These are phyloP conservation scores for Helicoverpa zea DNA, from an alignment of 1,140 invertebrate species.

Conservation along the genomic window DNA sequence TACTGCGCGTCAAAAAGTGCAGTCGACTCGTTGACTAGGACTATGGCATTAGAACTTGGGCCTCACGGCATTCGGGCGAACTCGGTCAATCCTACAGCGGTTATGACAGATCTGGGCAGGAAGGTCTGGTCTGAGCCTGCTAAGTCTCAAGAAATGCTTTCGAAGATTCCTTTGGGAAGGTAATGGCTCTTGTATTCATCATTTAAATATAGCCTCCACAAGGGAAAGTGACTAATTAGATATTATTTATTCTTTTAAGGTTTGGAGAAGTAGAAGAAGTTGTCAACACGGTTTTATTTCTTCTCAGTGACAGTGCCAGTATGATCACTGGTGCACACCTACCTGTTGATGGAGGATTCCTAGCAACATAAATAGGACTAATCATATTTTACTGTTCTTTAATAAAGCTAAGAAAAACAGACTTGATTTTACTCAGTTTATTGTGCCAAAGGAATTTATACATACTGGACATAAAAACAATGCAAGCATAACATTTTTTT, in stretches of 20 bases:
- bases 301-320: slow-evolving; percentile 93
- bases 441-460: slow-evolving; percentile 86
- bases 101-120: slow-evolving; percentile 95
- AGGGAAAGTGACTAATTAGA: neutral
- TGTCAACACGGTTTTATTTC: slow-evolving; percentile 92
- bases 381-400: slow-evolving; percentile 5
- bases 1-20: slow-evolving; percentile 92
- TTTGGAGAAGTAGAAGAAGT: slow-evolving; percentile 95
- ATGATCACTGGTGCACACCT: slow-evolving; percentile 93
- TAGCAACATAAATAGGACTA: slow-evolving; percentile 67
- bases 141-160: slow-evolving; percentile 90
- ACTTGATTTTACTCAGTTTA: slow-evolving; percentile 81
- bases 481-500: slow-evolving; percentile 84
- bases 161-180: slow-evolving; percentile 93
- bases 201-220: neutral
- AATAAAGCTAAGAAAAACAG: slow-evolving; percentile 61
- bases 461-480: slow-evolving; percentile 85
- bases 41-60: slow-evolving; percentile 96
- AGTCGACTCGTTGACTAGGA: slow-evolving; percentile 90
- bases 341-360: slow-evolving; percentile 94
- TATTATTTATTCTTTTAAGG: slow-evolving; percentile 66
- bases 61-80: slow-evolving; percentile 95
- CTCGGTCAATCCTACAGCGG: slow-evolving; percentile 95
- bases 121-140: slow-evolving; percentile 93
- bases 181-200: slow-evolving; percentile 40